Evolutionary conservation across 2,113 vertebrate species (phyloP).

Genomic region (Gopherus evgoodei): DNA sequence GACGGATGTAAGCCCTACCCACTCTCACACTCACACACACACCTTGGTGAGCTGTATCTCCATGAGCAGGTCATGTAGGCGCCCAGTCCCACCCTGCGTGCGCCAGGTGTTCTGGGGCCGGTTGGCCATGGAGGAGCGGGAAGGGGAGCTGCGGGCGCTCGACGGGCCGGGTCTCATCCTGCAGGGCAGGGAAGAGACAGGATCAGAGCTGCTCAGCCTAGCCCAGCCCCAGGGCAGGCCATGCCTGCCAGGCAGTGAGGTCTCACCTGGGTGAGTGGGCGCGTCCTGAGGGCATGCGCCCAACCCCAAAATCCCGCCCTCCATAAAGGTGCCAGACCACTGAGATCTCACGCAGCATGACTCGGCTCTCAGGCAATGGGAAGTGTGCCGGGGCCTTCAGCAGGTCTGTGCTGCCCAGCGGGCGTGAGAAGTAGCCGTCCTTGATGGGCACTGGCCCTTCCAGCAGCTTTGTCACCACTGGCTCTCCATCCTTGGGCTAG

Average conservation of each 20-base stretch:
- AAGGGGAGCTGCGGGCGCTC: conserved; percentile 85
- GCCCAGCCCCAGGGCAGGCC: not conserved
- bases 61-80: conserved; percentile 90
- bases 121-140: conserved; percentile 80
- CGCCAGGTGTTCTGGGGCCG: conserved; percentile 93
- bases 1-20: not conserved
- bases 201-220: not conserved
- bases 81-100: conserved; percentile 85
- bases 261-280: conserved; percentile 70
- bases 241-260: too few species aligned
- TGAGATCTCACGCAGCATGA: conserved; percentile 90
- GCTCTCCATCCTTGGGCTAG: conserved; percentile 90
- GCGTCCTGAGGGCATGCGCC: conserved; percentile 43
- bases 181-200: not conserved
- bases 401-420: conserved; percentile 89
- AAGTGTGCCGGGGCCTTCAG: conserved; percentile 88
- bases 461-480: conserved; percentile 85
- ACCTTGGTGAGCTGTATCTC: conserved; percentile 95
- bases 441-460: conserved; percentile 81
- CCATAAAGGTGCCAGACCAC: conserved; percentile 94
- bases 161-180: conserved; percentile 61
- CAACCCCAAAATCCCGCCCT: conserved; percentile 88
- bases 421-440: conserved; percentile 89
- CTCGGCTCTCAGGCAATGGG: conserved; percentile 87
- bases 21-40: too few species aligned